These are phyloP conservation scores for Paramormyrops kingsleyae DNA, from an alignment of 2,113 vertebrate species.

Conservation along the genomic window DNA sequence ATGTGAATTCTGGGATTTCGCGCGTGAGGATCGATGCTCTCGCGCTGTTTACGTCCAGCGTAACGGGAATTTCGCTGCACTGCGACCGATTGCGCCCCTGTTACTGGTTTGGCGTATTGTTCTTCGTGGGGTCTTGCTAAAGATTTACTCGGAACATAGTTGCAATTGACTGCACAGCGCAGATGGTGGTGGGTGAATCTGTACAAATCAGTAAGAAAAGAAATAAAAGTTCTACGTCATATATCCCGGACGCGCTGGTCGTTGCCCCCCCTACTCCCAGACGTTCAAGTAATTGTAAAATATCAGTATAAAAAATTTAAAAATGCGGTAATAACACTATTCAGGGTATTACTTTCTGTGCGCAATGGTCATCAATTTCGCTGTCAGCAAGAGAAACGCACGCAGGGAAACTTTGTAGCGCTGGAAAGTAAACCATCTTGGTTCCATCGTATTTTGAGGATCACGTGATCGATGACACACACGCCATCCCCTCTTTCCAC, in stretches of 20 bases:
- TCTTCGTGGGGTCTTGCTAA: not conserved
- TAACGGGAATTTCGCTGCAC: not conserved
- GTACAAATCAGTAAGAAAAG: not conserved
- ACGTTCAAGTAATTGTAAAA: not conserved
- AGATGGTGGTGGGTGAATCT: not conserved
- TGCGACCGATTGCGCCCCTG: not conserved
- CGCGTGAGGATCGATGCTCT: not conserved
- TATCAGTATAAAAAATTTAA: not conserved
- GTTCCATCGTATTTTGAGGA: not conserved
- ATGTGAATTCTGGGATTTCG: not conserved
- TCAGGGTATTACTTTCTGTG: not conserved
- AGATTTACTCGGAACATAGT: not conserved
- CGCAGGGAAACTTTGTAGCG: not conserved
- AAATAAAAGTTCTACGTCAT: not conserved
- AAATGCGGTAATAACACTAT: not conserved
- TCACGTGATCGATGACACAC: not conserved
- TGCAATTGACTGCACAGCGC: not conserved
- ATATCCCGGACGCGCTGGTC: not conserved
- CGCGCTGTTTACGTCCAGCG: not conserved
- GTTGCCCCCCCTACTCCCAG: not conserved
- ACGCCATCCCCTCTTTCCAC: not conserved
- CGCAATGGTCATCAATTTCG: not conserved
- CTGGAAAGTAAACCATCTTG: not conserved
- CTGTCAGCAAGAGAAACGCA: not conserved
- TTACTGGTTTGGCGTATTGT: not conserved